Base-by-base conservation (phyloP, 2,113 vertebrate genomes). In the Gasterosteus aculeatus region DNA sequence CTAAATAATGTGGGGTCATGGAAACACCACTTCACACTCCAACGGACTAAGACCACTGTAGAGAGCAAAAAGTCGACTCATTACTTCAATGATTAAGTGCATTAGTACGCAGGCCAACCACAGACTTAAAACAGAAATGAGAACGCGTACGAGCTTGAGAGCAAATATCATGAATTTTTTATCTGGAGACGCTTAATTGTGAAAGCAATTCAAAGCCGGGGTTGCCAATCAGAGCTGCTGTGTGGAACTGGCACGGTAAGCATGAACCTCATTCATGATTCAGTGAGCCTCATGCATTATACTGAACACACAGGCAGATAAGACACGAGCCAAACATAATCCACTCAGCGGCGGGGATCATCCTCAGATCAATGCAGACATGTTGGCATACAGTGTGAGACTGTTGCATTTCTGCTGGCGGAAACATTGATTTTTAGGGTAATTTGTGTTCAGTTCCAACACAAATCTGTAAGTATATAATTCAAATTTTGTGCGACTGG, bases 141-240 rank as follows among this genome's bases (percentile, higher is more conserved):
- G 29, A 68, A 66, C 65, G 59, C 38, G 22, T 61, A 29, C n/a
- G 44, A 75, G 29, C 39, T 60, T 78, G 53, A 61, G 31, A 47
- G 18, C 58, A 65, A 83, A 80, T 61, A 62, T 79, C 82, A 75
- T 69, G 61, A 85, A 38, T 38, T 5, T 38, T 38, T 38, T 38
- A 38, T 38, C 16, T 59, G 16, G 29, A 75, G 73, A 41, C 58
- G 35, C 5, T 29, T 64, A 33, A 61, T 62, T 78, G 65, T 56
- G 76, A 56, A 44, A 59, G 54, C 14, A 77, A 85, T 80, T 68
- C 53, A 41, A 33, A 69, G 42, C 16, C 18, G n/a, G 22, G 60
- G 16, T 44, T 41, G 72, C 16, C 69, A 66, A 72, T 60, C 53
- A 68, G 49, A 63, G 35, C 69, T 63, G 65, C 60, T 7, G 64